phyloP scores from a whole-genome alignment of 2,113 vertebrate genomes.

The Psilopogon haemacephalus region DNA sequence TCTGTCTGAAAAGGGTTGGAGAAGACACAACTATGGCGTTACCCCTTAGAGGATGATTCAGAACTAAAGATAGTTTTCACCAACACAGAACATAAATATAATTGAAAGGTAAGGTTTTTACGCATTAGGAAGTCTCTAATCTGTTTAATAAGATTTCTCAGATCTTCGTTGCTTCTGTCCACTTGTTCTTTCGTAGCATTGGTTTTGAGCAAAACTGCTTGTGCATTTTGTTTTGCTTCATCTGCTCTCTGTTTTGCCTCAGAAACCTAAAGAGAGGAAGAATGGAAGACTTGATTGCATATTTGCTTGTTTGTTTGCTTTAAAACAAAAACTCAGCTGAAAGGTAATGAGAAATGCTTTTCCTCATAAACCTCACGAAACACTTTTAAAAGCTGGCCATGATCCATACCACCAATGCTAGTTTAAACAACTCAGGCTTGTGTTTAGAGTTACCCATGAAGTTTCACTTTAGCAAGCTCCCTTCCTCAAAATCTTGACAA shows the following conservation, averaged over 20 bases:
- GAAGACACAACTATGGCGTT: neutral
- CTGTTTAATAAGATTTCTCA: constrained; percentile 90
- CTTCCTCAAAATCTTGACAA: neutral
- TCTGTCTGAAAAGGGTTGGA: neutral
- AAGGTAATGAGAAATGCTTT: neutral
- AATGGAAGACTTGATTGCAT: neutral
- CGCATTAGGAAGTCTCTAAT: constrained; percentile 93
- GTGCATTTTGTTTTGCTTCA: constrained; percentile 88
- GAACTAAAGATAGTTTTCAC: neutral
- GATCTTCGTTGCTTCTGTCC: constrained; percentile 89
- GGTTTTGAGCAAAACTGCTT: constrained; percentile 87
- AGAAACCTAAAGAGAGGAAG: constrained; percentile 78
- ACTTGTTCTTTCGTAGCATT: constrained; percentile 89
- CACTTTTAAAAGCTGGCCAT: constrained; percentile 1
- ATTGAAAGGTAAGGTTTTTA: constrained; percentile 67
- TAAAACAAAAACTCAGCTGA: neutral
- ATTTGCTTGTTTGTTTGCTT: neutral
- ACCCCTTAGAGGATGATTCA: neutral
- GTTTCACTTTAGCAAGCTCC: neutral
- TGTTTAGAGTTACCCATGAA: constrained; percentile 7
- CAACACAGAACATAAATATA: neutral
- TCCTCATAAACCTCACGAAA: constrained; percentile 36
- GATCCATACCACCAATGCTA: constrained; percentile 8
- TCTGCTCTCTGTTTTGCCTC: constrained; percentile 91
- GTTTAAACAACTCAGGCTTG: constrained; percentile 34